Base-by-base conservation (phyloP, 2,797 vertebrate species). In the Sebastes nivosus region DNA sequence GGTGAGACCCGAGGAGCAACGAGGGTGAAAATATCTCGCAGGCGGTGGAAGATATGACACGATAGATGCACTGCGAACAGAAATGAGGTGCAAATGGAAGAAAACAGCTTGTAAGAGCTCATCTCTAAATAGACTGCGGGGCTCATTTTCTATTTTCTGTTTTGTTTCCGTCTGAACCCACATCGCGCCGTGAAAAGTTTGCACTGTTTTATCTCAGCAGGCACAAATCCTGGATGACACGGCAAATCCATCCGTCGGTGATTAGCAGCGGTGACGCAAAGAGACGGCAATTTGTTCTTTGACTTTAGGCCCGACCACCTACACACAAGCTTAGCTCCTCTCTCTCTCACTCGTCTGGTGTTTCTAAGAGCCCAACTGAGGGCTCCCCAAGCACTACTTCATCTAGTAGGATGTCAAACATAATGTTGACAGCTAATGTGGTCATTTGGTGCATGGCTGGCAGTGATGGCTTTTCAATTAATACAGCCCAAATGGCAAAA, bases 401-500 rank as follows among this genome's bases (percentile, higher is more conserved):
- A 93, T 93, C 84, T 70, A 79, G 88, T 25, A 83, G 88, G 90
- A 91, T 88, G 90, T 93, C 90, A 91, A 85, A 94, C 86, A 89
- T 86, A 94, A 93, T 83, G 92, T 88, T 88, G 91, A 93, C 90
- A 87, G 79, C 84, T 94, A 94, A 95, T 94, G 89, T 91, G 94
- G 88, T 94, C 91, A 89, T 93, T 93, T 93, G 89, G 90, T 91
- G 90, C 91, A 87, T 91, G 88, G 86, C 88, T 92, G 89, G 65
- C 81, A 91, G 80, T 92, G 92, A 93, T 90, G 92, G 89, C 92
- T 93, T 93, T 93, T 93, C 89, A 93, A 91, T 94, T 93, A 94
- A 93, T 92, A 89, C 82, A 88, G 86, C 84, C 87, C 86, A 91
- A 94, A 94, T 89, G 89, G 85, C 88, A 91, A 94, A 94, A 89